Evolutionary conservation across 92 coral and sea anemone genomes (phyloP).

Genomic region (Porites evermanni): DNA sequence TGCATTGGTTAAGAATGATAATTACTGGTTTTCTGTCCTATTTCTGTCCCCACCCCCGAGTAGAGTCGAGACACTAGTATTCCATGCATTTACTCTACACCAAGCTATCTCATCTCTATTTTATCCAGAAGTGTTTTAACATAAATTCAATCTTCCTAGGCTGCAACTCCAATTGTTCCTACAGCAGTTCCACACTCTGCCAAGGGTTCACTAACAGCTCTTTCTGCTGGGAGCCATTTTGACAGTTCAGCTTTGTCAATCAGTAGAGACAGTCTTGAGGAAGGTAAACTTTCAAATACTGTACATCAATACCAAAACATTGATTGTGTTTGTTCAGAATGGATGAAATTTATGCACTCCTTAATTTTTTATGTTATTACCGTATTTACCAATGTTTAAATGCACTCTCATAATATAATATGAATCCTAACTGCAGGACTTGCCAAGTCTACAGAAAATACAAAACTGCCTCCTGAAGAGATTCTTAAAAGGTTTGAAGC

Average conservation of each 20-base stretch:
- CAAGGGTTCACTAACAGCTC: constrained; percentile 13
- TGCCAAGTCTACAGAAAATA: constrained; percentile 32
- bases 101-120: too few species aligned
- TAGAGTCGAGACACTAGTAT: too few species aligned
- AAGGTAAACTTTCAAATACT: constrained; percentile 50
- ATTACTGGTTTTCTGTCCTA: too few species aligned
- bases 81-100: too few species aligned
- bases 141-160: background rate
- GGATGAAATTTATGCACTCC: too few species aligned
- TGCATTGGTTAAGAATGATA: too few species aligned
- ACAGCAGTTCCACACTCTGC: background rate
- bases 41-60: too few species aligned
- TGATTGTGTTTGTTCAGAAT: too few species aligned
- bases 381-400: background rate
- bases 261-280: constrained; percentile 97
- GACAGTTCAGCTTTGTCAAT: constrained; percentile 84
- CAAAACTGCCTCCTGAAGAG: constrained; percentile 38
- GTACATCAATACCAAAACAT: too few species aligned
- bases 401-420: background rate
- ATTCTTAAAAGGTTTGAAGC: constrained; percentile 60
- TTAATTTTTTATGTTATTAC: too few species aligned
- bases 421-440: background rate
- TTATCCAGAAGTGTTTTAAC: too few species aligned
- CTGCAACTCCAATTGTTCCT: background rate
- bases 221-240: constrained; percentile 51